phyloP scores from a whole-genome alignment of 1,140 invertebrate species.

The Mamestra configurata region DNA sequence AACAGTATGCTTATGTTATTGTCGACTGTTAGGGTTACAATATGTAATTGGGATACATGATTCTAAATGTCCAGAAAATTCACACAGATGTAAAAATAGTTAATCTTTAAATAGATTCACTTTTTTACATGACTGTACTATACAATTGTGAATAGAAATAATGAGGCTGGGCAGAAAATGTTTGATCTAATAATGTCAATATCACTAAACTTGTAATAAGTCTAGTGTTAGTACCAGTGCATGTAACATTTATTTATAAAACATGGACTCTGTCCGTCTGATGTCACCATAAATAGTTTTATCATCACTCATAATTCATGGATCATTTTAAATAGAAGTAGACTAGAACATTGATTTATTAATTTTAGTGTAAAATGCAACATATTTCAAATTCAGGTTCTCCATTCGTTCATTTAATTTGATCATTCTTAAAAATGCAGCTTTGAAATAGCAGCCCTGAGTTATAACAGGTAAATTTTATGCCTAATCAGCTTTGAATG shows the following conservation, averaged over 20 bases:
- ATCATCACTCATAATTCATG: neutral
- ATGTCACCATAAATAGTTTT: neutral
- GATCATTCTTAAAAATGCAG: constrained; percentile 4
- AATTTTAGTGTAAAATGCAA: neutral
- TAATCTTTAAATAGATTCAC: neutral
- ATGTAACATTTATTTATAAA: constrained; percentile 21
- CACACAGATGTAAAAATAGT: neutral
- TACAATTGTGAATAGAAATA: neutral
- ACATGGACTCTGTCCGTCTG: neutral
- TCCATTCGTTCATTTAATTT: constrained; percentile 15
- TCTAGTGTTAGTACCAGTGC: neutral
- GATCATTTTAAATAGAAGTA: neutral
- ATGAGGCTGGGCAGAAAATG: neutral
- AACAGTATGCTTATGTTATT: neutral
- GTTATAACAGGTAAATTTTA: constrained; percentile 4
- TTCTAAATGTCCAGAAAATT: neutral
- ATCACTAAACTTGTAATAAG: constrained; percentile 20
- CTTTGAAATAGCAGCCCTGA: neutral
- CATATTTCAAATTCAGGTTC: constrained; percentile 37
- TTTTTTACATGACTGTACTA: constrained; percentile 6
- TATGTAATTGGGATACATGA: neutral
- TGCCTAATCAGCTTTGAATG: neutral
- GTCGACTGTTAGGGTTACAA: neutral
- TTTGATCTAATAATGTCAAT: constrained; percentile 15
- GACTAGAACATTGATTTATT: constrained; percentile 2